phyloP scores from a whole-genome alignment of 2,888 invertebrate genomes.

The Drepana falcataria region DNA sequence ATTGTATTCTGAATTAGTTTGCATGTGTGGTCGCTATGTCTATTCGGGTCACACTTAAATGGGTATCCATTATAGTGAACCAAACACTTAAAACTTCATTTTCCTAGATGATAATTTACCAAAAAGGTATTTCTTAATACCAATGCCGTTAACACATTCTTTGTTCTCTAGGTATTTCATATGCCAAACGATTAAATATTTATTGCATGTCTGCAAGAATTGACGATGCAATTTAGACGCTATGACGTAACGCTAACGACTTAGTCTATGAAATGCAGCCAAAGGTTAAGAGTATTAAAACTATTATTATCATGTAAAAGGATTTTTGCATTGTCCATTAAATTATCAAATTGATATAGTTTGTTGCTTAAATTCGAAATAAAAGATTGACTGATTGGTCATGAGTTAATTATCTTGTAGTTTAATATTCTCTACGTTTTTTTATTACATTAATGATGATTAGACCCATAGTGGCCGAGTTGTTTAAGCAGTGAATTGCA shows the following conservation, averaged over 20 bases:
- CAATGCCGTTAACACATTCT: background rate
- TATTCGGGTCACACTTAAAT: slow-evolving; percentile 36
- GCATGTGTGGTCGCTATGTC: slow-evolving; percentile 21
- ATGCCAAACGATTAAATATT: background rate
- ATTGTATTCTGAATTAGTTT: slow-evolving; percentile 27
- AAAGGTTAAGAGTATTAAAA: background rate
- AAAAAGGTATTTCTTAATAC: background rate
- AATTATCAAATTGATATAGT: background rate
- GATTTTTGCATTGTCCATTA: background rate
- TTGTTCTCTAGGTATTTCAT: background rate
- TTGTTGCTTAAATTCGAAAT: background rate
- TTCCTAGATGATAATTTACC: slow-evolving; percentile 14
- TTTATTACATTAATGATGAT: no score
- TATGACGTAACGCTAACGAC: background rate
- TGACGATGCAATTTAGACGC: slow-evolving; percentile 1
- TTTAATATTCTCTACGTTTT: no score
- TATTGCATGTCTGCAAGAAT: slow-evolving; percentile 1
- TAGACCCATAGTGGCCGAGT: no score
- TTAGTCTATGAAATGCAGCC: background rate
- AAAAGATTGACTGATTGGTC: background rate
- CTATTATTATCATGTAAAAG: background rate
- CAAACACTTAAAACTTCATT: slow-evolving; percentile 20
- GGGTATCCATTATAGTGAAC: slow-evolving; percentile 12
- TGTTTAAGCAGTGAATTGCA: no score
- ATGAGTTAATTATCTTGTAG: background rate